Base-by-base conservation (phyloP, 2,113 vertebrate species). In the Alexandromys fortis region DNA sequence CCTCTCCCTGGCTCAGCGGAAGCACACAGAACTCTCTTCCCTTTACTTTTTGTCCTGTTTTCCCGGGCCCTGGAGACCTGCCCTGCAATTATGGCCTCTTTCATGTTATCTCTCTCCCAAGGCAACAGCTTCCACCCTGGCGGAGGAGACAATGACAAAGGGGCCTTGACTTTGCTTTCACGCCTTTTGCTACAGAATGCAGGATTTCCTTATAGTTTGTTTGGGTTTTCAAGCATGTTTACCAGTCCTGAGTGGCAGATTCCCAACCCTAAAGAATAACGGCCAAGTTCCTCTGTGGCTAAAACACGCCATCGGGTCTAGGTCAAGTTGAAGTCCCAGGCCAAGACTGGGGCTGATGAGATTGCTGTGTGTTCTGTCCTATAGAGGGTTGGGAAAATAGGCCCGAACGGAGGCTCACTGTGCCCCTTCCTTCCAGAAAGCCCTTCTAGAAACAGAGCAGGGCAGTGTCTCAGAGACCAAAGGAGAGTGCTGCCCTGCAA, bases 151-250 rank as follows among this genome's bases (percentile, higher is more conserved):
- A 95, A 94, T 78, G 92, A 81, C 10, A 0, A 22, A 35, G 58
- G 86, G 95, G 85, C 89, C 97, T 96, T 91, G 93, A 75, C 94
- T 95, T 68, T 52, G 93, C 90, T 89, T 96, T 93, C 63, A 58
- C 68, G 7, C 88, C 96, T 96, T 97, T 95, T 97, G 97, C 95
- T 95, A 90, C 77, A 89, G 91, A 89, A 94, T 1, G 92, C 97
- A 97, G 97, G 96, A 97, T 97, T 97, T 97, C 96, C 97, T 96
- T 94, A 96, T 94, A 94, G 97, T 94, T 96, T 96, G 95, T 97
- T 94, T 89, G 96, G 93, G 85, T 92, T 97, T 96, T n/a, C 81
- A 4, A 86, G 79, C 81, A 35, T 94, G 52, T 96, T 96, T 94
- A 95, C 95, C 49, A 72, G 91, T 89, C 86, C 89, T 11, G 17